Evolutionary conservation across 2,888 invertebrate genomes (phyloP), one percentile per base, ranked within the genome.

Genomic region (Euproctis similis): DNA sequence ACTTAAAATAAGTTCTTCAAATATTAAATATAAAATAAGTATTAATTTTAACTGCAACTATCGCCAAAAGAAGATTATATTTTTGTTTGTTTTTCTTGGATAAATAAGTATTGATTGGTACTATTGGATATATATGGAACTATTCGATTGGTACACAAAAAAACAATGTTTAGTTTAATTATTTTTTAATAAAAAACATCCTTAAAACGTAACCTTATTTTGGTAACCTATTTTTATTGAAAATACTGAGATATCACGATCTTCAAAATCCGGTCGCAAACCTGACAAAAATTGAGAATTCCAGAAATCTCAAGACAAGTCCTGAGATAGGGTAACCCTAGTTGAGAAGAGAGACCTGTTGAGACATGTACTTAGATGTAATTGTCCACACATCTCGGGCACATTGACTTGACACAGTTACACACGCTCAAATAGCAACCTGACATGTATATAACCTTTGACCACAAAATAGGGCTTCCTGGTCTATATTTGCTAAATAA

Each of bases 1-100:
- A 30, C 30, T 33, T 31, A 36, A 30, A 34, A 34, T 20, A 25
- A 6, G 4, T 14, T 14, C 28, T 28, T 28, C 23, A 27, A 24
- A 26, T 21, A 34, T 27, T 30, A 14, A 14, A 14, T 14, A 14
- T 6, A 6, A 14, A 14, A 14, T 14, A 14, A 14, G 14, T 14
- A 14, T 14, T 14, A 6, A 14, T 17, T 27, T 27, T 18, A 27
- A 24, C 17, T 26, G 11, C 26, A 26, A 26, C 18, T 26, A n/a
- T 26, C 18, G 18, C 26, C 24, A 24, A 24, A 19, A 18, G 12
- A 26, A 19, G 26, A 26, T 19, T 19, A 19, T 26, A n/a, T 18
- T 26, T 26, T 26, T 18, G 18, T 26, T 26, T 19, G 19, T 26
- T 19, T 26, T 14, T 4, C 4, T 14, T 14, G 14, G 14, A 14